A percentile compares a stretch with the other conserved stretches of the same genome.
These are phyloP conservation scores for Pseudobourletiella spinata DNA, from an alignment of 1,140 invertebrate genomes.

Conservation along the genomic window DNA sequence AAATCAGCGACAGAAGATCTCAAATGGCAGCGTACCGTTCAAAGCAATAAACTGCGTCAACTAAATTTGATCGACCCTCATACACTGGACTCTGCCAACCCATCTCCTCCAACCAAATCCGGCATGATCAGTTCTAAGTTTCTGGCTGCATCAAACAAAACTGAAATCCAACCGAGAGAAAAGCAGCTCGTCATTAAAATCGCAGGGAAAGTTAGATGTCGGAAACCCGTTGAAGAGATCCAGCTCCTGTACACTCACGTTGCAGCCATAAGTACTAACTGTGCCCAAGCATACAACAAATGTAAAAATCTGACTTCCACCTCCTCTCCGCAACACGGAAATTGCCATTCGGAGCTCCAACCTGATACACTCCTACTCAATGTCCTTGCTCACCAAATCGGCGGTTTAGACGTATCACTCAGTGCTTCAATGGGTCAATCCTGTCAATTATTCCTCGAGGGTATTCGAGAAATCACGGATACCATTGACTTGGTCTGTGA, in stretches of 20 bases:
- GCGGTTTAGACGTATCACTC: not conserved
- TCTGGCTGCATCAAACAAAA: too few species aligned
- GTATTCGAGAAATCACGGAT: not conserved
- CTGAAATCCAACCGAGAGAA: too few species aligned
- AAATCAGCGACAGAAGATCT: not conserved
- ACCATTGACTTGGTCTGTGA: not conserved
- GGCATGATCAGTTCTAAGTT: too few species aligned
- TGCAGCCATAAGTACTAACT: not conserved
- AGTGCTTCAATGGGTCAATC: not conserved
- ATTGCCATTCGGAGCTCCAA: not conserved
- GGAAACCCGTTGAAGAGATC: not conserved
- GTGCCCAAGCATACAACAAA: not conserved
- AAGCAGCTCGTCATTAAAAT: too few species aligned
- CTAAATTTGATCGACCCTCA: not conserved
- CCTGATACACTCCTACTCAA: not conserved
- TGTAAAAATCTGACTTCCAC: not conserved
- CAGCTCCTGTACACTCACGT: not conserved
- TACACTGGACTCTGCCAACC: not conserved
- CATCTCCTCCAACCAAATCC: too few species aligned
- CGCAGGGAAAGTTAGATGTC: too few species aligned
- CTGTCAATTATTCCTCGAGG: not conserved
- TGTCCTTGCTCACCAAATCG: conserved; percentile 1
- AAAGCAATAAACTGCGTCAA: not conserved
- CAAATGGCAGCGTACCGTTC: not conserved
- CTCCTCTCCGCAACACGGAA: not conserved